These are phyloP conservation scores for Chlorodrepanis virens DNA, from an alignment of 2,113 vertebrate species.

Conservation along the genomic window DNA sequence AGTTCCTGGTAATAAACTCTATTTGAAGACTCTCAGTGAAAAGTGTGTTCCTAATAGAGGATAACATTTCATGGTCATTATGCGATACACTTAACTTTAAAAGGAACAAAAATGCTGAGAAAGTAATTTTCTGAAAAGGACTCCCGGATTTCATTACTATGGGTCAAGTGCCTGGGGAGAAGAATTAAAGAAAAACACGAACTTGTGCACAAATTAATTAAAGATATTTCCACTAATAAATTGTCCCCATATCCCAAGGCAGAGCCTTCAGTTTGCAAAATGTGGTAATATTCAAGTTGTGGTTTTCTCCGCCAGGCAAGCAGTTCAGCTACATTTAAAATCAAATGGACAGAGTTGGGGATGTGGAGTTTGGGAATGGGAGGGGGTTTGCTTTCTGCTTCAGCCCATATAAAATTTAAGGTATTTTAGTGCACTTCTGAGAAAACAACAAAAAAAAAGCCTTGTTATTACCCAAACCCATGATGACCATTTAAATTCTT, in stretches of 20 bases:
- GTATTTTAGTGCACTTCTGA: slow-evolving; percentile 42
- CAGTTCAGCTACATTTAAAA: slow-evolving; percentile 64
- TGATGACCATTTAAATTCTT: slow-evolving; percentile 20
- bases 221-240: slow-evolving; percentile 81
- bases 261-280: slow-evolving; percentile 69
- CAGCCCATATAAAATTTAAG: slow-evolving; percentile 24
- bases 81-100: slow-evolving; percentile 77
- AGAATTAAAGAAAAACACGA: slow-evolving; percentile 78
- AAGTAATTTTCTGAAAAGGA: slow-evolving; percentile 75
- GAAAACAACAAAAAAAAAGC: not conserved
- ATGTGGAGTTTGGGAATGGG: slow-evolving; percentile 8
- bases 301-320: slow-evolving; percentile 60
- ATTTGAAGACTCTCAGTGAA: slow-evolving; percentile 73
- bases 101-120: slow-evolving; percentile 77
- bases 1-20: slow-evolving; percentile 65
- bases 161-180: slow-evolving; percentile 77
- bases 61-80: slow-evolving; percentile 79
- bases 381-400: not conserved
- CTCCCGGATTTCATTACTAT: slow-evolving; percentile 75
- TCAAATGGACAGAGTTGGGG: slow-evolving; percentile 43
- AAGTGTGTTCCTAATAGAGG: slow-evolving; percentile 79
- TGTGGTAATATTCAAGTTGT: slow-evolving; percentile 73
- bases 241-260: slow-evolving; percentile 75
- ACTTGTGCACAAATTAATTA: slow-evolving; percentile 81
- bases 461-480: not conserved